phyloP scores from a whole-genome alignment of 2,113 vertebrate genomes.

The Columba janthina region DNA sequence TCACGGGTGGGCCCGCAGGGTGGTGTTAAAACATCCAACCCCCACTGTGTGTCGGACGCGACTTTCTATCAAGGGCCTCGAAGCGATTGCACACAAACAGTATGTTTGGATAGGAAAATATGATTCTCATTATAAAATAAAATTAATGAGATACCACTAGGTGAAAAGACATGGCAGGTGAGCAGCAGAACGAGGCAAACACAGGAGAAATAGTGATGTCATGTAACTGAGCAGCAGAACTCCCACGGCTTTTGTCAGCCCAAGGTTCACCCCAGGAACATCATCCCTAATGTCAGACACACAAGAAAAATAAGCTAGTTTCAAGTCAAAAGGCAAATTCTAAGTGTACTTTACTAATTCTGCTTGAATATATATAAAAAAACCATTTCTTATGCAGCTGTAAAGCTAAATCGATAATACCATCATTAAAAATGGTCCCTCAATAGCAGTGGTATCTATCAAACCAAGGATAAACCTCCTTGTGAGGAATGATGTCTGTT shows the following conservation, averaged over 20 bases:
- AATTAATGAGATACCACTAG: rapidly evolving
- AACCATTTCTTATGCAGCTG: not conserved
- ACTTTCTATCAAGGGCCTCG: rapidly evolving
- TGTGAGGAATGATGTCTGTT: not conserved
- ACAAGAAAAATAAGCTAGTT: not conserved
- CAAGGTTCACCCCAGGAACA: not conserved
- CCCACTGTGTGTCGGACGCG: no score
- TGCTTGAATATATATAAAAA: not conserved
- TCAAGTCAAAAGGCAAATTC: not conserved
- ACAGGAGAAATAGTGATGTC: rapidly evolving
- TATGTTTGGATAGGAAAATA: rapidly evolving
- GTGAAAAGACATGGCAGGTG: no score
- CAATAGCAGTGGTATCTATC: not conserved
- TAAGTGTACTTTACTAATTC: not conserved
- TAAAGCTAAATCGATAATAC: not conserved
- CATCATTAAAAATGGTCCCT: not conserved
- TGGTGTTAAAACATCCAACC: no score
- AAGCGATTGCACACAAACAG: rapidly evolving
- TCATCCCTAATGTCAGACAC: not conserved
- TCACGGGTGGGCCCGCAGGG: no score
- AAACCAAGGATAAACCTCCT: not conserved
- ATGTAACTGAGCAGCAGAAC: rapidly evolving
- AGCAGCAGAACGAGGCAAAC: not conserved
- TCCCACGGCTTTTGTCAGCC: not conserved
- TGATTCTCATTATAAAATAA: rapidly evolving